Evolutionary conservation across 1,140 invertebrate genomes (phyloP).

Genomic region (Zophobas atratus): DNA sequence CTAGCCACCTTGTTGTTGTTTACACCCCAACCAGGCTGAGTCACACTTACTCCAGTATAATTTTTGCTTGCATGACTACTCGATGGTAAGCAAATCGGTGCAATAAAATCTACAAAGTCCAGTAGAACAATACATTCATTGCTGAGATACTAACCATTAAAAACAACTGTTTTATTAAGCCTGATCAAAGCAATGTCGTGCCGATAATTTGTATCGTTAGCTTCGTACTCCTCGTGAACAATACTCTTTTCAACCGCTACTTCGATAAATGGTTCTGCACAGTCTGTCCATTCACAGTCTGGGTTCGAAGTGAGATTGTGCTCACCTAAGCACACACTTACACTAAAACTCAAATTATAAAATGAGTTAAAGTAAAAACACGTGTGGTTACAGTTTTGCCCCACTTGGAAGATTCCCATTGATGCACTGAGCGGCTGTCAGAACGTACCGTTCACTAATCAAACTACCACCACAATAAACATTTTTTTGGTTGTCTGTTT

Average conservation of each 20-base stretch:
- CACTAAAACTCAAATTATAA: conserved; percentile 61
- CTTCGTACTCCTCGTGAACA: conserved; percentile 67
- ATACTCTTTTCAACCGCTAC: conserved; percentile 67
- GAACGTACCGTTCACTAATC: conserved; percentile 9
- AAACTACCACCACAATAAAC: neutral
- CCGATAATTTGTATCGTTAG: neutral
- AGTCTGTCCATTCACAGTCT: conserved; percentile 72
- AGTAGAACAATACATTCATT: neutral
- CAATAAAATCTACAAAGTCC: neutral
- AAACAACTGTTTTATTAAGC: neutral
- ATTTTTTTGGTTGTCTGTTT: neutral
- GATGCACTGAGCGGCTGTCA: conserved; percentile 1
- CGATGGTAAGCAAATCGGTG: neutral
- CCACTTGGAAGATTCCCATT: neutral
- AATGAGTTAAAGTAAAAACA: neutral
- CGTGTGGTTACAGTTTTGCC: neutral
- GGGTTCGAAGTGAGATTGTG: conserved; percentile 70
- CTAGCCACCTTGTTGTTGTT: conserved; percentile 71
- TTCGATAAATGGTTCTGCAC: conserved; percentile 72
- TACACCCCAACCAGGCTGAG: conserved; percentile 89
- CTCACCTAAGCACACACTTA: conserved; percentile 74
- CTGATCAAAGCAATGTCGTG: conserved; percentile 13
- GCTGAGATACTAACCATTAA: neutral
- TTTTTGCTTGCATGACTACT: conserved; percentile 52
- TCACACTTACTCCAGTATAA: conserved; percentile 74